phyloP scores from a whole-genome alignment of 1,140 invertebrate species.

The Heliconius nattereri region DNA sequence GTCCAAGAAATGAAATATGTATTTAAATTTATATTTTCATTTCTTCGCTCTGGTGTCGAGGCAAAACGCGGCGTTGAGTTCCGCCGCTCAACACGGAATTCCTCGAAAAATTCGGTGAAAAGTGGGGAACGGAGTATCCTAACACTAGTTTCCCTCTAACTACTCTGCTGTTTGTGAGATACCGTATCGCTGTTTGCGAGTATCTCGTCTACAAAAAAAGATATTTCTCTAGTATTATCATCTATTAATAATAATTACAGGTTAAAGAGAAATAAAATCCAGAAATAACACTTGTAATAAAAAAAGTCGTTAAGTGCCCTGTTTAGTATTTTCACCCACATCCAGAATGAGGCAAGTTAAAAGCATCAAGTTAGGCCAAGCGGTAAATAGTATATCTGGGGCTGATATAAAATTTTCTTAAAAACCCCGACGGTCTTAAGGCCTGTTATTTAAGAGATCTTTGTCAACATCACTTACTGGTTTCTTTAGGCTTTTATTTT shows the following conservation, averaged over 20 bases:
- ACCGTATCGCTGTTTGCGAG: too few species aligned
- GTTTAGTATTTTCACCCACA: slow-evolving; percentile 20
- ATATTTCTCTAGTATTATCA: too few species aligned
- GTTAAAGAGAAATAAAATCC: not conserved
- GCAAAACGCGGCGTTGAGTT: too few species aligned
- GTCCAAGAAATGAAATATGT: too few species aligned
- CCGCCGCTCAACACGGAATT: too few species aligned
- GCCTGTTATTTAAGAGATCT: slow-evolving; percentile 18
- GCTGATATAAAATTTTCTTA: slow-evolving; percentile 4
- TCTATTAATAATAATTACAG: not conserved
- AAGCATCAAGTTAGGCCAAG: slow-evolving; percentile 19
- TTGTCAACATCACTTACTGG: slow-evolving; percentile 19
- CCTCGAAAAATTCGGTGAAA: too few species aligned
- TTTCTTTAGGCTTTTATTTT: slow-evolving; percentile 1
- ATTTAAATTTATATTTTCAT: too few species aligned
- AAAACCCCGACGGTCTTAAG: slow-evolving; percentile 3
- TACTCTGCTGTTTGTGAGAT: too few species aligned
- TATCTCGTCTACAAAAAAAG: too few species aligned
- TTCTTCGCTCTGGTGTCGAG: too few species aligned
- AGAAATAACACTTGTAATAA: not conserved
- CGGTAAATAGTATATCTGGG: slow-evolving; percentile 7
- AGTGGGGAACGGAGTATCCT: too few species aligned
- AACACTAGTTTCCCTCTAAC: too few species aligned
- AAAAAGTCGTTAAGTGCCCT: slow-evolving; percentile 2
- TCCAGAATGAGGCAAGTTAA: slow-evolving; percentile 20